Conservation (phyloP, 2,888 invertebrate genomes). For the Ischnus inquisitorius region DNA sequence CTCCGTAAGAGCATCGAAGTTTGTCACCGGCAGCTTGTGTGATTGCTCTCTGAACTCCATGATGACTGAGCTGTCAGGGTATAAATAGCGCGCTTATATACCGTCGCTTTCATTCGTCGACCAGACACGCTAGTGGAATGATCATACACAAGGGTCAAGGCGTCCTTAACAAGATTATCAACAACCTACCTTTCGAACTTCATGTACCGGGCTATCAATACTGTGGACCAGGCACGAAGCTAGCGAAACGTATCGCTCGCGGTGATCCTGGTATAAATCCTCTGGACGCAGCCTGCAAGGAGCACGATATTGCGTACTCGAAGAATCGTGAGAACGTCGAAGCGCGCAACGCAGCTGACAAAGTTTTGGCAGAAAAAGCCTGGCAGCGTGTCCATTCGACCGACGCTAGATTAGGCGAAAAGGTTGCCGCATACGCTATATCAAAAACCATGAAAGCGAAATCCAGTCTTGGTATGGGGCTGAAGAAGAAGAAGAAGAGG, state of each 20-base stretch:
- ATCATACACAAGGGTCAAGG: slow-evolving; percentile 8
- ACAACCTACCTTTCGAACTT: background rate
- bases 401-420: background rate
- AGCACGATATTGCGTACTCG: slow-evolving; percentile 6
- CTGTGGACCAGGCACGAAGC: background rate
- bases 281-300: slow-evolving; percentile 4
- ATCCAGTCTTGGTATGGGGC: slow-evolving; percentile 24
- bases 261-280: background rate
- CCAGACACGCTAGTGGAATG: slow-evolving; percentile 8
- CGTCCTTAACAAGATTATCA: slow-evolving; percentile 15
- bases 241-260: background rate
- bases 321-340: slow-evolving; percentile 1
- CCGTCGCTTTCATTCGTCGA: background rate
- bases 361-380: background rate
- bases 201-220: slow-evolving; percentile 2
- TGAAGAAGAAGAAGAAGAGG: slow-evolving; percentile 5
- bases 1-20: slow-evolving; percentile 46
- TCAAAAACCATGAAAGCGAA: slow-evolving; percentile 18
- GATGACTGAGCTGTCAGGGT: background rate
- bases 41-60: slow-evolving; percentile 47
- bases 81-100: slow-evolving; percentile 1
- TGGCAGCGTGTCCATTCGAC: background rate
- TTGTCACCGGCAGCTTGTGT: slow-evolving; percentile 39
- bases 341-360: background rate
- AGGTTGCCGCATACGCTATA: slow-evolving; percentile 29